These are phyloP conservation scores for Myxocyprinus asiaticus DNA, from an alignment of 2,113 vertebrate species.

Conservation along the genomic window DNA sequence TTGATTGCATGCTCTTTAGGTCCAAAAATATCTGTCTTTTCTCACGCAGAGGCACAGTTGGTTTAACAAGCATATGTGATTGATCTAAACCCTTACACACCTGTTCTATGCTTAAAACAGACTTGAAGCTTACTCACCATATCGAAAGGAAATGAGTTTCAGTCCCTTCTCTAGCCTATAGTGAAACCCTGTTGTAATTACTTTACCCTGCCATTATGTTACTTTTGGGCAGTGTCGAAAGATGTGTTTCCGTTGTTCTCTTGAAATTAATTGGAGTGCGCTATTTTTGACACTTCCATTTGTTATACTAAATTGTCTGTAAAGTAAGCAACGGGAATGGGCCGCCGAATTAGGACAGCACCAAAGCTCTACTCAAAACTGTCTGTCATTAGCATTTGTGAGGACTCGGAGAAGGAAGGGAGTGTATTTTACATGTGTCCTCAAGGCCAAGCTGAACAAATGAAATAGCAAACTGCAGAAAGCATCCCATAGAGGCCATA, in stretches of 20 bases:
- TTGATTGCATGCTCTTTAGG: background rate
- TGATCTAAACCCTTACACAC: slow-evolving; percentile 18
- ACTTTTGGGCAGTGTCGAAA: background rate
- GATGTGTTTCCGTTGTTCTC: background rate
- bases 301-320: background rate
- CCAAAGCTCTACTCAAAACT: slow-evolving; percentile 5
- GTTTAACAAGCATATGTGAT: slow-evolving; percentile 24
- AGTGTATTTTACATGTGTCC: no score
- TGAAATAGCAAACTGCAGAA: no score
- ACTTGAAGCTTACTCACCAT: background rate
- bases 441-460: no score
- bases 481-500: no score
- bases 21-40: slow-evolving; percentile 16
- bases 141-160: slow-evolving; percentile 35
- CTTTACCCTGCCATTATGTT: background rate
- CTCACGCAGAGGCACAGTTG: background rate
- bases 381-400: no score
- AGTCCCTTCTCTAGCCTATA: background rate
- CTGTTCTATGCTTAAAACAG: slow-evolving; percentile 19
- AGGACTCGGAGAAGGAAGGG: no score
- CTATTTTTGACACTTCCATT: slow-evolving; percentile 5
- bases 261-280: background rate
- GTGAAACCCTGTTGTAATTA: slow-evolving; percentile 1
- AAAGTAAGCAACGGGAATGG: background rate
- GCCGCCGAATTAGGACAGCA: background rate